Evolutionary conservation across 2,888 invertebrate species (phyloP), one percentile per base, ranked within the genome.

Genomic region (Ichneumon xanthorius): DNA sequence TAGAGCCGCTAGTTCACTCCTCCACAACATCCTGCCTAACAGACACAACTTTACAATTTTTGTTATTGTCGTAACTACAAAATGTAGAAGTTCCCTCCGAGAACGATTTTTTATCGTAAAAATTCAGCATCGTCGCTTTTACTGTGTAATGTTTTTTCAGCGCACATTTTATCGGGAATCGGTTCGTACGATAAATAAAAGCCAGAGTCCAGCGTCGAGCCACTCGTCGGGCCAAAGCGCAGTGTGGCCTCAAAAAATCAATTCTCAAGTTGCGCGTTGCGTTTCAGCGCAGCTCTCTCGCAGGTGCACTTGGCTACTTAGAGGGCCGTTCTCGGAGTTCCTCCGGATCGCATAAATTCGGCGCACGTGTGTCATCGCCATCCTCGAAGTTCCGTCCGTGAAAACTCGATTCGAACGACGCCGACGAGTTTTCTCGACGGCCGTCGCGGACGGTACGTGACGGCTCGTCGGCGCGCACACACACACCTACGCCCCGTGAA

Each of bases 201-300:
- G 53, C 22, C 16, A 26, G 53, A 11, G 19, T 6, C 40, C 48
- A 45, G n/a, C 16, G n/a, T 30, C 30, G 37, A 55, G 63, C 40
- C 30, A 63, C 48, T 63, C 70, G 48, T 71, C 11, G 37, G 19
- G 40, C 45, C 55, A 63, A 70, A 65, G 11, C 65, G 48, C 73
- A 48, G 76, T 58, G 65, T 71, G 37, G 65, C 58, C 71, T 85
- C 82, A 75, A 82, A 82, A 82, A 85, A 85, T 85, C 85, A 80
- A 85, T 85, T 80, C 80, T 61, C 65, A 80, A 70, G 85, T 85
- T 85, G 85, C 85, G 85, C 85, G 77, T 82, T 33, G 72, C 79
- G 82, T 85, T 82, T 82, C 85, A 85, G 85, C 85, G 85, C 85
- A 85, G 48, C 63, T 65, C 68, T 85, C 67, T 45, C 45, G 11